Evolutionary conservation across 2,888 invertebrate species (phyloP).

Genomic region (Mythimna albipuncta): DNA sequence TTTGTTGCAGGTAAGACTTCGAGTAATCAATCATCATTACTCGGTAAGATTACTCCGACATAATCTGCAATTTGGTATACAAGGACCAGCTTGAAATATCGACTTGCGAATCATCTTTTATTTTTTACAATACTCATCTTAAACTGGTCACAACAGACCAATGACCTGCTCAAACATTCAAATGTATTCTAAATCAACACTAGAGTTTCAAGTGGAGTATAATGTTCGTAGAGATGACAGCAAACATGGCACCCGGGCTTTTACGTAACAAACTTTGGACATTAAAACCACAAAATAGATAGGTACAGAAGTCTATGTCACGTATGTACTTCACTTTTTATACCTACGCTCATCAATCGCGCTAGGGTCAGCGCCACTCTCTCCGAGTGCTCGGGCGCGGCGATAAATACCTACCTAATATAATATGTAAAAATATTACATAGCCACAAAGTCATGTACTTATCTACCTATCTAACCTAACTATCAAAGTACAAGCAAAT

Average conservation of each 20-base stretch:
- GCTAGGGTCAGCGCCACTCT: too few species aligned
- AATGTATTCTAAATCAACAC: constrained; percentile 50
- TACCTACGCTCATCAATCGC: too few species aligned
- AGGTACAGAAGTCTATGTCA: too few species aligned
- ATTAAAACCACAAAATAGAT: constrained; percentile 31
- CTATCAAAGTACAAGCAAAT: too few species aligned
- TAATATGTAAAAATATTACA: too few species aligned
- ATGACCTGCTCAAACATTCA: constrained; percentile 50
- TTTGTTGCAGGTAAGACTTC: constrained; percentile 69
- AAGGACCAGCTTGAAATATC: background rate
- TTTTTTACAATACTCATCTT: constrained; percentile 8
- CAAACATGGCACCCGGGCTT: constrained; percentile 21
- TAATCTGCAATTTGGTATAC: constrained; percentile 6
- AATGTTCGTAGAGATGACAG: constrained; percentile 43
- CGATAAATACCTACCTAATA: too few species aligned
- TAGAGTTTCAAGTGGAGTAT: constrained; percentile 45
- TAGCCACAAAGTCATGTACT: too few species aligned
- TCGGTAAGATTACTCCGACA: constrained; percentile 35
- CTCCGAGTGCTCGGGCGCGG: too few species aligned
- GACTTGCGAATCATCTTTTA: background rate
- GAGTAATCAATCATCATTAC: constrained; percentile 16
- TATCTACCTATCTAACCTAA: too few species aligned
- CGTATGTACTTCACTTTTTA: too few species aligned
- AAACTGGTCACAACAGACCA: constrained; percentile 30
- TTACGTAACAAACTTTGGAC: constrained; percentile 41